Percentiles rank a stretch among this genome's conserved stretches.
Evolutionary conservation across 1,140 invertebrate species (phyloP).

Genomic region (Drosophila punjabiensis): DNA sequence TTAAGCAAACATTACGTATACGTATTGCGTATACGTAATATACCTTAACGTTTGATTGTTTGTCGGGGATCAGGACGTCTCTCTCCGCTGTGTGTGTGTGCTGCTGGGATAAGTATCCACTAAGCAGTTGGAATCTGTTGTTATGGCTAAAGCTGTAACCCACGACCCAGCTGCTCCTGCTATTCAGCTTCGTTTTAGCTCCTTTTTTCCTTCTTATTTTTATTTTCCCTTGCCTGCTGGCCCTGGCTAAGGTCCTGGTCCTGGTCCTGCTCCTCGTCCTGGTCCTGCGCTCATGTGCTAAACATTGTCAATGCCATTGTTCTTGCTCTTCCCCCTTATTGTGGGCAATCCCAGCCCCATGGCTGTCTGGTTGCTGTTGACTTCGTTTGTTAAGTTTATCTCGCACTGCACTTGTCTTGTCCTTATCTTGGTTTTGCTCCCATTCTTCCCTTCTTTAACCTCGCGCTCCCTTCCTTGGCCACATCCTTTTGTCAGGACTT

Average conservation of each 20-base stretch:
- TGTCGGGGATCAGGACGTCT: conserved; percentile 21
- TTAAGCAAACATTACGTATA: conserved; percentile 77
- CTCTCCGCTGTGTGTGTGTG: background rate
- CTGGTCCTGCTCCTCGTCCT: conserved; percentile 2
- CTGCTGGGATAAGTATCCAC: conserved; percentile 73
- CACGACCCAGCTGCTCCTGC: conserved; percentile 49
- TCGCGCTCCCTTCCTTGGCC: background rate
- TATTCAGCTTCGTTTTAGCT: conserved; percentile 15
- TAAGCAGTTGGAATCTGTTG: conserved; percentile 80
- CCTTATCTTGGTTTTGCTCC: conserved; percentile 47
- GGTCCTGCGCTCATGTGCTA: conserved; percentile 30
- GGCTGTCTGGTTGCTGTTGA: conserved; percentile 62
- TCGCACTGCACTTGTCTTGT: conserved; percentile 73
- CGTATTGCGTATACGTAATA: conserved; percentile 65
- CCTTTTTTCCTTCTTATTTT: conserved; percentile 6
- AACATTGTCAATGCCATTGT: conserved; percentile 57
- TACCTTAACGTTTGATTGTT: conserved; percentile 53
- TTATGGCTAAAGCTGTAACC: conserved; percentile 63
- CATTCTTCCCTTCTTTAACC: background rate
- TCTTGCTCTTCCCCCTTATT: conserved; percentile 24
- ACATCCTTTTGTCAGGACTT: conserved; percentile 49
- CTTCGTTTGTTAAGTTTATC: conserved; percentile 76
- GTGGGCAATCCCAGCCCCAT: conserved; percentile 13
- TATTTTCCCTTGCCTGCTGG: background rate
- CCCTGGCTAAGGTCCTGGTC: background rate